These are phyloP conservation scores for Brienomyrus longianalis DNA, from an alignment of 2,113 vertebrate species.

Conservation along the genomic window DNA sequence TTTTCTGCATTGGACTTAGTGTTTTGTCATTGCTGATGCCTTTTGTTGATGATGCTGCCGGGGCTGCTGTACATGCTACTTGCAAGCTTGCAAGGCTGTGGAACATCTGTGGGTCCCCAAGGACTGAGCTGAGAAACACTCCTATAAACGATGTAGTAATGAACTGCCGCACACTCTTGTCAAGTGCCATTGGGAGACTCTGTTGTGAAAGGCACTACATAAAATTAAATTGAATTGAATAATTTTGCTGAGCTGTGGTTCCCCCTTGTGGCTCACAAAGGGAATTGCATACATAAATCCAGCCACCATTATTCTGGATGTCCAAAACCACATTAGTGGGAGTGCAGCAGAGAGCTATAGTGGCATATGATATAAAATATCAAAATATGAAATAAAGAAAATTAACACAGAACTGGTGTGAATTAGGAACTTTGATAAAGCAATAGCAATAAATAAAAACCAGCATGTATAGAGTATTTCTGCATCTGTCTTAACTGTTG, in stretches of 20 bases:
- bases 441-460: neutral
- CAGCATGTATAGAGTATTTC: neutral
- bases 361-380: neutral
- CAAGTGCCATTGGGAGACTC: neutral
- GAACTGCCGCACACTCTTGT: neutral
- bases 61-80: neutral
- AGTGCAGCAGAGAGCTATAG: neutral
- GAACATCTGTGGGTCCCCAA: neutral
- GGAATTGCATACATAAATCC: neutral
- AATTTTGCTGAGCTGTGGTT: constrained; percentile 1
- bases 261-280: constrained; percentile 2
- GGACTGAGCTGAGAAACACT: neutral
- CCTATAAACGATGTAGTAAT: neutral
- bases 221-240: neutral
- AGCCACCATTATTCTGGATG: neutral
- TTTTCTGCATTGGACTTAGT: too few species aligned
- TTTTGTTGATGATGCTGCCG: neutral
- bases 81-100: neutral
- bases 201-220: neutral
- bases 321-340: neutral
- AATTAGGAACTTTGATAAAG: neutral
- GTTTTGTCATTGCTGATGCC: neutral
- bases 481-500: neutral
- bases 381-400: neutral
- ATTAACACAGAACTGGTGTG: neutral